Evolutionary conservation across 2,113 vertebrate species (phyloP), one percentile per base, ranked within the genome.

Genomic region (Eulacestoma nigropectus): DNA sequence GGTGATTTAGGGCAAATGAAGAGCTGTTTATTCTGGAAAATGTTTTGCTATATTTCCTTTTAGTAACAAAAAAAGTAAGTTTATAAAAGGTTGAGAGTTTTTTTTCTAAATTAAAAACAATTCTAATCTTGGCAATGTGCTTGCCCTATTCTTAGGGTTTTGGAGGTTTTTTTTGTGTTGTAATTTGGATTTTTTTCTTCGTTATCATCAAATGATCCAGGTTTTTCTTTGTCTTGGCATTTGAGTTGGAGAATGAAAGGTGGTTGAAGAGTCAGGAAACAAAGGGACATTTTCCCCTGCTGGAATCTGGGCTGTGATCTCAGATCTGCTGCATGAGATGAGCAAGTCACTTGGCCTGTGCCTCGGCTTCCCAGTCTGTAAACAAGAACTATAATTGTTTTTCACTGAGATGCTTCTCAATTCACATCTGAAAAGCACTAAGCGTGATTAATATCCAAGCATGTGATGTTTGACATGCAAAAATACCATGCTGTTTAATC

Each of bases 401-500:
- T 84, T 93, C 83, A 86, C 44, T 56, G 60, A 56, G 72, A 78
- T 84, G 27, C 39, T 81, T 75, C 44, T 39, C 87, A 41, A 95
- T 84, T 70, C 84, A 55, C 69, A 69, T 88, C 86, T 93, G 92
- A 95, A 94, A 96, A 93, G 44, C 52, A 62, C 64, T 72, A 67
- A 77, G 35, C 1, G 0, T 87, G 85, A 93, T 90, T 96, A 94
- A 92, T 94, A 97, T 79, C 69, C 57, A 90, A 90, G 77, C 60
- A 92, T 39, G 15, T 85, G 82, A 78, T 81, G 79, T 41, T 88
- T 96, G 63, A 90, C 86, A 80, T 88, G 62, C 73, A 95, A 92
- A 96, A 95, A 95, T 88, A 84, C 39, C 70, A 84, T 50, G 68
- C 90, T 95, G 84, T 70, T 96, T 95, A 96, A 93, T 95, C 93